phyloP scores from a whole-genome alignment of 2,797 vertebrate genomes.

The Oryzias dopingdopingensis region DNA sequence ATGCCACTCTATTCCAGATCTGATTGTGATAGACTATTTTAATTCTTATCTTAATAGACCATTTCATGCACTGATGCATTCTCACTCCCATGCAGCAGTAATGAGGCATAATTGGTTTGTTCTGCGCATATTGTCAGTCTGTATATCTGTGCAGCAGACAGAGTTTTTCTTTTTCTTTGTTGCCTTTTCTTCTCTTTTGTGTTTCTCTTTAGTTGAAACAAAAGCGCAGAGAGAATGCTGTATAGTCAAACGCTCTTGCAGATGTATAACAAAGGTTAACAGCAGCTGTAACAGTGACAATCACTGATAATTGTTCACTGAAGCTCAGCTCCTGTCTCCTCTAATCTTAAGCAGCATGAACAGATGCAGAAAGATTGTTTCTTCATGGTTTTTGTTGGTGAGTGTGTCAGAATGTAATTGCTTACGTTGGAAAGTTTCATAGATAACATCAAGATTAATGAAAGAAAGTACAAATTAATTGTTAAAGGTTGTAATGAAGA shows the following conservation, averaged over 20 bases:
- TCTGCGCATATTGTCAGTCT: conserved; percentile 57
- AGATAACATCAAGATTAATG: conserved; percentile 1
- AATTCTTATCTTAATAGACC: conserved; percentile 76
- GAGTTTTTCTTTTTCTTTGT: conserved; percentile 42
- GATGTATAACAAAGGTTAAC: conserved; percentile 33
- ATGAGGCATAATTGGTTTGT: conserved; percentile 72
- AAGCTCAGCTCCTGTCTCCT: conserved; percentile 28
- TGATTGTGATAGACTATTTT: conserved; percentile 72
- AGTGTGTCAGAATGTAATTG: conserved; percentile 19
- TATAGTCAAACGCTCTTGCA: conserved; percentile 8
- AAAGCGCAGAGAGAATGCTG: background rate
- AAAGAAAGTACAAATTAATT: background rate
- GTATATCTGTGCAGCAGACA: conserved; percentile 39
- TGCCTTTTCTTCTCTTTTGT: conserved; percentile 55
- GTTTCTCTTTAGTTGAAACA: conserved; percentile 30
- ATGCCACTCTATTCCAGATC: conserved; percentile 47
- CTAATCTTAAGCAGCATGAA: conserved; percentile 40
- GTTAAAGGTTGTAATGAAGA: background rate
- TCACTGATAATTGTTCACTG: conserved; percentile 40
- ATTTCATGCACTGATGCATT: conserved; percentile 72
- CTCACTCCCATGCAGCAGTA: conserved; percentile 54
- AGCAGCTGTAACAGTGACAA: conserved; percentile 22
- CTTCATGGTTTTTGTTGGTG: conserved; percentile 16
- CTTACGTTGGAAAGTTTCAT: conserved; percentile 5
- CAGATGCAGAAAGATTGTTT: conserved; percentile 7